Evolutionary conservation across 1,140 invertebrate species (phyloP).

Genomic region (Drosophila eugracilis): DNA sequence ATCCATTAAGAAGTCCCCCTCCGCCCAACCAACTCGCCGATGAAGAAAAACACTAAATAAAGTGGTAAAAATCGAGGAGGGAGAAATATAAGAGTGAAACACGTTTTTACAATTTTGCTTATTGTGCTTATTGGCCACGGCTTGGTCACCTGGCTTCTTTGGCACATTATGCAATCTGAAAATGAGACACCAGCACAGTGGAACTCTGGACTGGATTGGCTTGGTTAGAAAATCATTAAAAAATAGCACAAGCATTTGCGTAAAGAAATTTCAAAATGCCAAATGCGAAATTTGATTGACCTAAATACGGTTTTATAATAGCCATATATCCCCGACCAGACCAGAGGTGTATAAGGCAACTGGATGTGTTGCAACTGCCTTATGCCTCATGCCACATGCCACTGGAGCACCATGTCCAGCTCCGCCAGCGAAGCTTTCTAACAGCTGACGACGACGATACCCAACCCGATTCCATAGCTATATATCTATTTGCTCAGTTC

Average conservation of each 20-base stretch:
- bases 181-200: constrained; percentile 36
- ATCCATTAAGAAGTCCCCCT: constrained; percentile 71
- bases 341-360: constrained; percentile 67
- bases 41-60: constrained; percentile 11
- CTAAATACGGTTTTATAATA: constrained; percentile 74
- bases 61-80: constrained; percentile 13
- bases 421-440: constrained; percentile 61
- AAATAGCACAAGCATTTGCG: constrained; percentile 77
- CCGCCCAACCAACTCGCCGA: not conserved
- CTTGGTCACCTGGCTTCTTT: constrained; percentile 78
- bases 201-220: constrained; percentile 30
- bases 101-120: constrained; percentile 75
- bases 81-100: constrained; percentile 58
- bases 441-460: constrained; percentile 69
- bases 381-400: constrained; percentile 34
- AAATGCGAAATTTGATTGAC: constrained; percentile 80
- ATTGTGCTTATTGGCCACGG: constrained; percentile 71
- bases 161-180: constrained; percentile 67
- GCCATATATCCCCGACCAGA: constrained; percentile 35
- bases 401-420: constrained; percentile 37
- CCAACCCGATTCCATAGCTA: constrained; percentile 29
- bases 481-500: not conserved
- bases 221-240: constrained; percentile 74
- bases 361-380: constrained; percentile 61
- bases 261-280: constrained; percentile 72